Base-by-base conservation (phyloP, 2,113 vertebrate species). In the Spheniscus mendiculus region DNA sequence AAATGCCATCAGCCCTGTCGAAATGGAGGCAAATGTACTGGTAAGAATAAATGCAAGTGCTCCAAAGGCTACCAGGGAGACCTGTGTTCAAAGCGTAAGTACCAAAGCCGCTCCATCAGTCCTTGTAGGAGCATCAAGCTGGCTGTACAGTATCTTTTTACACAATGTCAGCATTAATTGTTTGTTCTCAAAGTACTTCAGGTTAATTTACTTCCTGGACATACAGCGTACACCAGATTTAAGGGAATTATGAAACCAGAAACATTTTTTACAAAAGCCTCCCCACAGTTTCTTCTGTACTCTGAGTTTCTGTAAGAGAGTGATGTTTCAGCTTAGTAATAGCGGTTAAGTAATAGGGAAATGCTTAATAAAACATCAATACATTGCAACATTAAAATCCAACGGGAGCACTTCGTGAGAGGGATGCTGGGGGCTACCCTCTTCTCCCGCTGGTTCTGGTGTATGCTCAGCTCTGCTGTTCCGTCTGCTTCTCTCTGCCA, bases 41-140 rank as follows among this genome's bases (percentile, higher is more conserved):
- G 99, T n/a, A 99, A 96, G 97, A 99, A 99, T 95, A 99, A 99
- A 91, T 99, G 99, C 97, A 99, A 99, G 96, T 99, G 99, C 71
- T 98, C 98, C 96, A 99, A 99, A 96, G 99, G 99, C 85, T 99
- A 99, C 96, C 98, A 99, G 81, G 99, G 99, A 91, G 99, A 99
- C 95, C 98, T 99, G 52, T 99, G 99, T 73, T 99, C 99, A 49
- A 99, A 99, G 95, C 98, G 99, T 99, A 87, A 99, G 99, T 98
- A 95, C 67, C 49, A 69, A 15, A 11, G 5, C 22, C 12, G 11
- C 38, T 36, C 19, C 14, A 6, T 56, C 53, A 19, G 14, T 20
- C 38, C 47, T 62, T 56, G 50, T 6, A 14, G 40, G 22, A 71
- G 4, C 42, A 52, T 12, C 4, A 3, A 50, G n/a, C 30, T 63